Conservation (phyloP, 2,113 vertebrate genomes). For the Butorides virescens region DNA sequence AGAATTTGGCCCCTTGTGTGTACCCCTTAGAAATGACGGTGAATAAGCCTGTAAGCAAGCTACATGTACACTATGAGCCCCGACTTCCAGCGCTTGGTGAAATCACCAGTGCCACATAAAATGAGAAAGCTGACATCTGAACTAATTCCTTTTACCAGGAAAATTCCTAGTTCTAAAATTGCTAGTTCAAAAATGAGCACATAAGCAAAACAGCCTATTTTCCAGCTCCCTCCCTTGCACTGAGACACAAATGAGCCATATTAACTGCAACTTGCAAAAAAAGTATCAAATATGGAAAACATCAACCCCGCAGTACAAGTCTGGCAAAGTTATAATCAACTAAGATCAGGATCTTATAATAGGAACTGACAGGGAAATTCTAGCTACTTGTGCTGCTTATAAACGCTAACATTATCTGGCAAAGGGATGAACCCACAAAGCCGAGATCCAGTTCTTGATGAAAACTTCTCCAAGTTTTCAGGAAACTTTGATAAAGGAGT, state of each 20-base stretch:
- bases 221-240: not conserved
- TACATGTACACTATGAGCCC: not conserved
- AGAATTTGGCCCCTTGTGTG: not conserved
- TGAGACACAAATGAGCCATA: not conserved
- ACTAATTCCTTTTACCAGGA: not conserved
- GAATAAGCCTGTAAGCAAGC: not conserved
- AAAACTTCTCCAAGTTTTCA: not conserved
- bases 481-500: not conserved
- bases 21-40: not conserved
- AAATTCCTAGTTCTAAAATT: not conserved
- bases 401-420: not conserved
- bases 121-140: not conserved
- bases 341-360: constrained; percentile 37
- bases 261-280: not conserved
- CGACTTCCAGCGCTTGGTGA: not conserved
- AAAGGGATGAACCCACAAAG: not conserved
- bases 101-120: not conserved
- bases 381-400: constrained; percentile 38
- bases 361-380: constrained; percentile 55
- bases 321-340: constrained; percentile 45
- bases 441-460: not conserved
- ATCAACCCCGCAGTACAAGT: constrained; percentile 5
- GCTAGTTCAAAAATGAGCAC: not conserved
- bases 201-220: not conserved
- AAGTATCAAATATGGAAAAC: constrained; percentile 9